These are phyloP conservation scores for Lepidostoma basale DNA, from an alignment of 1,140 invertebrate species.

Conservation along the genomic window DNA sequence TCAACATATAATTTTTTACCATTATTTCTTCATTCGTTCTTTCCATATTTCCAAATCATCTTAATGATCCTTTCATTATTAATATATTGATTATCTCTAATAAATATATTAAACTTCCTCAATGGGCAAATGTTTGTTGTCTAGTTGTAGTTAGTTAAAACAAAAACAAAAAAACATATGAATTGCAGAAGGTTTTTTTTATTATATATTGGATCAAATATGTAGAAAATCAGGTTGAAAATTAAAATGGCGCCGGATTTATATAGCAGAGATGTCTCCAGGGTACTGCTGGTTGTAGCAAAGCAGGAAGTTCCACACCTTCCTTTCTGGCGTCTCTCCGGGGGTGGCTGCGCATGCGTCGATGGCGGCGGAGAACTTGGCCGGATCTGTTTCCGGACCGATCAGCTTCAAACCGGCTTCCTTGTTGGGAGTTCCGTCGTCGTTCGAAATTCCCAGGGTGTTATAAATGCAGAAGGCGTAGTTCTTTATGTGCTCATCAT, in stretches of 20 bases:
- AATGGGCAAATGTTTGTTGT: too few species aligned
- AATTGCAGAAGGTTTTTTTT: too few species aligned
- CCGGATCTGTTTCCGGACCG: constrained; percentile 9
- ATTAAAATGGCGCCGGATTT: constrained; percentile 5
- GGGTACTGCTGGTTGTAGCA: constrained; percentile 34
- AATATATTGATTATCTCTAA: too few species aligned
- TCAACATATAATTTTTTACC: too few species aligned
- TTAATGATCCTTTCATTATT: too few species aligned
- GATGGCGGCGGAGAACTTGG: constrained; percentile 22
- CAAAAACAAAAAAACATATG: too few species aligned
- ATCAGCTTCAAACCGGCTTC: constrained; percentile 16
- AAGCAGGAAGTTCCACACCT: constrained; percentile 13
- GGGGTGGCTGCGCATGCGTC: constrained; percentile 16
- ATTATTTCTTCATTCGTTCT: too few species aligned
- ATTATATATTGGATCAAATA: too few species aligned
- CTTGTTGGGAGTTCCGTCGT: constrained; percentile 11
- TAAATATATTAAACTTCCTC: too few species aligned
- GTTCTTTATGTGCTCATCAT: constrained; percentile 14
- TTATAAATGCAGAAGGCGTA: constrained; percentile 31
- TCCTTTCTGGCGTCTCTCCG: not conserved
- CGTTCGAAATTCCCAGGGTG: not conserved
- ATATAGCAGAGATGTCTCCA: constrained; percentile 30
- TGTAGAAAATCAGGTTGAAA: too few species aligned
- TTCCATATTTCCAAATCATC: too few species aligned
- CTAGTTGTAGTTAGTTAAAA: too few species aligned